These are phyloP conservation scores for Phalacrocorax aristotelis DNA, from an alignment of 2,113 vertebrate species.

Conservation along the genomic window DNA sequence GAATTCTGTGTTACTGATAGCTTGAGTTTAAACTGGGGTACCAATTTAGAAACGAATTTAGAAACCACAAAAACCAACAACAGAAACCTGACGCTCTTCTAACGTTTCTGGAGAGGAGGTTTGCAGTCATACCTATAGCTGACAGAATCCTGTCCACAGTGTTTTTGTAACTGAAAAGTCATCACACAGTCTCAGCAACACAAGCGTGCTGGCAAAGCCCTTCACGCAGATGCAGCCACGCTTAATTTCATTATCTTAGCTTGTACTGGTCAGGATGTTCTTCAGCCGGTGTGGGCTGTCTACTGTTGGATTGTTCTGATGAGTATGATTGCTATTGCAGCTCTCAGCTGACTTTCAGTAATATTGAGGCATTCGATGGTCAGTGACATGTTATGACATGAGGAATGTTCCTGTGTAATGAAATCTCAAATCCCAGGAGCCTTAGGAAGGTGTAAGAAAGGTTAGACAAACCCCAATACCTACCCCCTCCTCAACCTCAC, in stretches of 20 bases:
- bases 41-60: not conserved
- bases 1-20: not conserved
- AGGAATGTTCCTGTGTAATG: not conserved
- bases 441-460: not conserved
- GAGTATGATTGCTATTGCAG: not conserved
- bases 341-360: not conserved
- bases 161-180: not conserved
- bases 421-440: not conserved
- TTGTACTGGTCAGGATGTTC: not conserved
- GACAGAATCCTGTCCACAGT: not conserved
- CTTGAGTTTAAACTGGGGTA: not conserved
- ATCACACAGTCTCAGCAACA: not conserved
- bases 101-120: not conserved
- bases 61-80: fast-evolving
- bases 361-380: not conserved
- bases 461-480: fast-evolving
- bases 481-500: not conserved
- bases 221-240: not conserved
- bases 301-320: not conserved
- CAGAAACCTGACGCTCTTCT: not conserved
- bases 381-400: not conserved
- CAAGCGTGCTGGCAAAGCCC: not conserved
- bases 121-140: not conserved
- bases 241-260: not conserved
- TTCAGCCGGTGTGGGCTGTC: not conserved